These are phyloP conservation scores for Cotesia congregata DNA, from an alignment of 2,888 invertebrate genomes.

Conservation along the genomic window DNA sequence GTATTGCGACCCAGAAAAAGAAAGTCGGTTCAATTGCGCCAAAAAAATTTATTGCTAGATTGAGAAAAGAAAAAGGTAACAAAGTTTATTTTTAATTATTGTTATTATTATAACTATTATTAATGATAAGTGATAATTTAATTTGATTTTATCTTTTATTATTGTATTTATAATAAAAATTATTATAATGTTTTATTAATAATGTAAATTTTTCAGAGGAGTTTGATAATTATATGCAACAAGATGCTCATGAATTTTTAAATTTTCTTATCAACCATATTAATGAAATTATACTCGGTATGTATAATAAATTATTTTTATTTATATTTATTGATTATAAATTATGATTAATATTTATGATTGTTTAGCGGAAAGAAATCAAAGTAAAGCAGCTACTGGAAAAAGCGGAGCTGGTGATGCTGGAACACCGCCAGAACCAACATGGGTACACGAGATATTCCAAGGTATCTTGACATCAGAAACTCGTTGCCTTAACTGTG, in stretches of 20 bases:
- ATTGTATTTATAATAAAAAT: no score
- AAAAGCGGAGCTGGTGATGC: conserved; percentile 73
- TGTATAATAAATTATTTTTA: conserved; percentile 59
- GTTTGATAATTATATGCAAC: conserved; percentile 99
- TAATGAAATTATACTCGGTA: conserved; percentile 96
- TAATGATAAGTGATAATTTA: no score
- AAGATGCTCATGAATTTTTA: conserved; percentile 99
- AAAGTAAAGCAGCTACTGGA: conserved; percentile 74
- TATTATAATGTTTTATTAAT: background rate
- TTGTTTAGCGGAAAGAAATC: conserved; percentile 81
- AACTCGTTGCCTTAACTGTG: conserved; percentile 98
- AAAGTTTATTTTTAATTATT: no score
- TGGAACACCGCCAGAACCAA: conserved; percentile 83
- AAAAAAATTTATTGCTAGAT: conserved; percentile 98
- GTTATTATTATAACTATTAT: no score
- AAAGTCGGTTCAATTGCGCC: conserved; percentile 99
- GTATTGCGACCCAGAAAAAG: conserved; percentile 99
- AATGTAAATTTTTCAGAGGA: conserved; percentile 80
- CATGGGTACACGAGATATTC: conserved; percentile 99
- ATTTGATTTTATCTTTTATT: no score
- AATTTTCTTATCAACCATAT: conserved; percentile 99
- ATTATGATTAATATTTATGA: conserved; percentile 1
- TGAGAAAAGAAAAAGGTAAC: conserved; percentile 96
- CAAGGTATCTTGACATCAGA: conserved; percentile 99
- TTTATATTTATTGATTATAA: background rate